phyloP scores from a whole-genome alignment of 2,113 vertebrate genomes.

The Mirounga angustirostris region DNA sequence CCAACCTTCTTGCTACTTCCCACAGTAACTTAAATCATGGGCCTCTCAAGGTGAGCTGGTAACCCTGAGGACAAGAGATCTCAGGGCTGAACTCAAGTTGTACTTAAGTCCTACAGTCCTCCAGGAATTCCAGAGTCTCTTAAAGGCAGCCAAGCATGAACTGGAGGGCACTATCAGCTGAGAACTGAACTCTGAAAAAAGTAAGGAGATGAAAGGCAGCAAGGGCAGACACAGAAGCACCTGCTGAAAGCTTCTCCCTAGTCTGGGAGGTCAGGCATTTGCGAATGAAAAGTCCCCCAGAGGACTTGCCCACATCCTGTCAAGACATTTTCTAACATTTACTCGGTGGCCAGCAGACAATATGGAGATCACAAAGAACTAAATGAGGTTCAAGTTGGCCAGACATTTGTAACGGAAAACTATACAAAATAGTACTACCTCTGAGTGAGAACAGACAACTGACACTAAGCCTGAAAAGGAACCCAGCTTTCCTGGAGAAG shows the following conservation, averaged over 20 bases:
- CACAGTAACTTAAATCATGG: background rate
- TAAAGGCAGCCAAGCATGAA: background rate
- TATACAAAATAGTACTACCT: background rate
- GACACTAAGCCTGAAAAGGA: background rate
- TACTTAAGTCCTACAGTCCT: background rate
- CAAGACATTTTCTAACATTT: background rate
- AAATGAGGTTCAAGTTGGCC: background rate
- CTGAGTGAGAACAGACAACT: background rate
- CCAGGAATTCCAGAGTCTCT: background rate
- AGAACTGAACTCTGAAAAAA: background rate
- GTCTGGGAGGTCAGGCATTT: background rate
- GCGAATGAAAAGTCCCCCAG: background rate
- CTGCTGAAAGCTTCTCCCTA: background rate
- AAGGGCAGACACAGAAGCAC: background rate
- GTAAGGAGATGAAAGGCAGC: background rate
- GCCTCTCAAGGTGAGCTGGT: background rate
- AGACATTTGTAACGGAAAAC: background rate
- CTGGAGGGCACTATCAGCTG: background rate
- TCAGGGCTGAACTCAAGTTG: background rate
- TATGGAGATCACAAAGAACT: background rate
- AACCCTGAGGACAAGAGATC: background rate
- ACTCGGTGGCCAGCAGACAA: background rate
- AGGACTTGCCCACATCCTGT: background rate
- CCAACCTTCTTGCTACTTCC: background rate
- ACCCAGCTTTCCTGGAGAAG: background rate